A percentile compares a stretch with the other conserved stretches of the same genome.
Conservation (phyloP, 2,888 invertebrate genomes). For the Hydrotaea diabolus region DNA sequence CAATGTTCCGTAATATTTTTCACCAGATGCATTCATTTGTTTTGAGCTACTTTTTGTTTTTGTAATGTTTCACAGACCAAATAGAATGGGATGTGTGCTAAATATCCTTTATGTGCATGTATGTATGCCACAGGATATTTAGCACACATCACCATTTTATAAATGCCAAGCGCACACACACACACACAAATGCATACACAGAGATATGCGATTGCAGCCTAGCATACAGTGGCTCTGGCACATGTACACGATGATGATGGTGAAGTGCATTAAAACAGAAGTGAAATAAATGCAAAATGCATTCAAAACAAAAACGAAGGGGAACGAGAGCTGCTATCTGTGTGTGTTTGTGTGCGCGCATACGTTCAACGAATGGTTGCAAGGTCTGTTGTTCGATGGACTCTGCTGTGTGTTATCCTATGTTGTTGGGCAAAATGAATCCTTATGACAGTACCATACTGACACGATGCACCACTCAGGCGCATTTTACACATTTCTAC, state of each 20-base stretch:
- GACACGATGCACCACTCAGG: constrained; percentile 66
- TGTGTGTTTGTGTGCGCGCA: neutral
- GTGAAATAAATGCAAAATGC: constrained; percentile 36
- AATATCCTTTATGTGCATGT: constrained; percentile 42
- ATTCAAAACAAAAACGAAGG: constrained; percentile 6
- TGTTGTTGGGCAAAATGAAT: constrained; percentile 56
- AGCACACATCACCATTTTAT: constrained; percentile 49
- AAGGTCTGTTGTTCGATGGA: constrained; percentile 53
- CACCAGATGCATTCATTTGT: neutral
- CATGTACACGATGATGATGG: constrained; percentile 25
- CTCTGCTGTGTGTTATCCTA: neutral
- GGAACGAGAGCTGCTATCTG: neutral
- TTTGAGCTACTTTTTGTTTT: neutral
- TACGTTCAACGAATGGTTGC: constrained; percentile 36
- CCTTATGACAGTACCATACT: constrained; percentile 66
- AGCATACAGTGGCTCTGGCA: neutral
- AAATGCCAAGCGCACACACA: constrained; percentile 11
- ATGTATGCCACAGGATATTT: constrained; percentile 42
- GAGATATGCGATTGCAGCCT: neutral
- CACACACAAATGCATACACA: neutral
- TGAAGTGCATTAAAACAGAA: constrained; percentile 61
- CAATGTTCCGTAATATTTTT: neutral
- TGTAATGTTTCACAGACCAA: constrained; percentile 22
- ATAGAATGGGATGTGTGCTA: constrained; percentile 45
- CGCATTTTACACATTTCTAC: constrained; percentile 56